Evolutionary conservation across 2,797 vertebrate genomes (phyloP), one percentile per base, ranked within the genome.

Genomic region (Falco berigora): DNA sequence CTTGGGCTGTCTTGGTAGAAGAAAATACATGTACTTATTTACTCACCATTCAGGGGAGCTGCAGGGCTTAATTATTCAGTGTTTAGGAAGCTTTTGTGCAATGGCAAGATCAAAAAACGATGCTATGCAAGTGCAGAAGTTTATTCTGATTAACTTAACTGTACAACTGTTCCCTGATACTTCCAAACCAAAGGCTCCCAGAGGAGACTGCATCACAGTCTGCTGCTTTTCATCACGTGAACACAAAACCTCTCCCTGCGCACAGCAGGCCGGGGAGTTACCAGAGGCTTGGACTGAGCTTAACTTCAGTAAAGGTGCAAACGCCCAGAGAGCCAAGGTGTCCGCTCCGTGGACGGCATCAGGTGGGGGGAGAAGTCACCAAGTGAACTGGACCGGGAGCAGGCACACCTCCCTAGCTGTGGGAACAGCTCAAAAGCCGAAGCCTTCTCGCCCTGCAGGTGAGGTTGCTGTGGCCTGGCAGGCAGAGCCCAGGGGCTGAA

Each of bases 301-400:
- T 36, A 58, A 56, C 40, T 47, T 77, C 14, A 66, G 56, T 15
- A 49, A 32, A 75, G 47, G 14, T 52, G 20, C 3, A 5, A 40
- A 38, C 10, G 15, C 34, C 16, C 22, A 25, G 44, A 59, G 16
- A 58, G 9, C 9, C 32, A 58, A 36, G 19, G 19, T 25, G 14
- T 42, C 53, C 55, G 34, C 64, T 68, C 38, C 0, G 1, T 3
- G 1, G 25, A 17, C 0, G 0, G 32, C n/a, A 15, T 28, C 68
- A 32, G 42, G 52, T 23, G 44, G 42, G 12, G 73, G 66, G 49
- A 73, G 28, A 25, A 34, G 71, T 16, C 50, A 14, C 21, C 34
- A n/a, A 22, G 21, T 14, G 16, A 42, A 27, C 23, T 10, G 27
- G 21, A 40, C 5, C 17, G 32, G 38, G 34, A 73, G 56, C 36